These are phyloP conservation scores for Allobates femoralis DNA, from an alignment of 2,797 vertebrate genomes.

Conservation along the genomic window DNA sequence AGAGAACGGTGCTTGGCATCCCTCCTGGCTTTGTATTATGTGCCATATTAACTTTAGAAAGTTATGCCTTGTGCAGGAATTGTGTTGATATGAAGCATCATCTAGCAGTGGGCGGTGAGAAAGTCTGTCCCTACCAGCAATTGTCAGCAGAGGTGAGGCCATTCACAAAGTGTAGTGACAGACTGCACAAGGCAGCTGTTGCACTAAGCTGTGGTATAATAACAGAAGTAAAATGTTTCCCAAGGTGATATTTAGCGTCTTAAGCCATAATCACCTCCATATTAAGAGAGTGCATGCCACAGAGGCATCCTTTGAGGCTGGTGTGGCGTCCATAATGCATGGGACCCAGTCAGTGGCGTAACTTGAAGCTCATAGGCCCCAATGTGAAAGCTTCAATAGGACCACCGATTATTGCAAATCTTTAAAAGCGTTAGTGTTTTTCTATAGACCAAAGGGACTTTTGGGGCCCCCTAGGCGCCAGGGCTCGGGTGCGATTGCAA, in stretches of 20 bases:
- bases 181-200: constrained; percentile 45
- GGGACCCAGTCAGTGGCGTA: too few relatives aligned
- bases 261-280: not conserved
- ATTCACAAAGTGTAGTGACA: constrained; percentile 49
- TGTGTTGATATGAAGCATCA: constrained; percentile 53
- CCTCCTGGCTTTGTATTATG: constrained; percentile 36
- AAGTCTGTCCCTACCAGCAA: constrained; percentile 4
- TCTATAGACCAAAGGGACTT: too few relatives aligned
- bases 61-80: constrained; percentile 21
- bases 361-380: too few relatives aligned
- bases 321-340: too few relatives aligned
- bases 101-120: constrained; percentile 7
- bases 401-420: too few relatives aligned
- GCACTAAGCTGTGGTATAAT: constrained; percentile 20
- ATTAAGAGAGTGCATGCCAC: too few relatives aligned
- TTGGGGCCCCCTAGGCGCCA: too few relatives aligned
- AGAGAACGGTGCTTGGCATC: constrained; percentile 38
- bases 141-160: constrained; percentile 40
- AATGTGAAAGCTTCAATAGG: too few relatives aligned
- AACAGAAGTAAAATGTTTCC: constrained; percentile 35
- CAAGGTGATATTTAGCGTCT: not conserved
- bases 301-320: too few relatives aligned
- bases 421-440: too few relatives aligned
- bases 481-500: too few relatives aligned
- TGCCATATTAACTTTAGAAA: constrained; percentile 46